phyloP scores from a whole-genome alignment of 2,888 invertebrate genomes.

The Eupithecia subfuscata region DNA sequence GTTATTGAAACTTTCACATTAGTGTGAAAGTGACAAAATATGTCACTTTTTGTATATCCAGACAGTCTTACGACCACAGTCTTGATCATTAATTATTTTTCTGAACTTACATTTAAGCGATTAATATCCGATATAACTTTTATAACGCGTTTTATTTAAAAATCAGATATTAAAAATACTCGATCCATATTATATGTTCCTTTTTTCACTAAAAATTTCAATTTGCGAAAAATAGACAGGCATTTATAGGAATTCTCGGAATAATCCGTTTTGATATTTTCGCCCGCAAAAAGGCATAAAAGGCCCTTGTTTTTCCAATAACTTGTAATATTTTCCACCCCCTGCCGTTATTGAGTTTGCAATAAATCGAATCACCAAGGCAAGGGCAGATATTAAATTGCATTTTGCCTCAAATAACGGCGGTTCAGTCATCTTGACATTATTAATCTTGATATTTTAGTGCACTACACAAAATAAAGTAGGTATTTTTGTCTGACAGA shows the following conservation, averaged over 20 bases:
- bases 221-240: neutral
- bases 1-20: too few species aligned
- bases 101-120: too few species aligned
- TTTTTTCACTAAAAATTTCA: neutral
- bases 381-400: slow-evolving; percentile 17
- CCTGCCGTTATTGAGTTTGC: neutral
- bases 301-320: slow-evolving; percentile 9
- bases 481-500: neutral
- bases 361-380: slow-evolving; percentile 5
- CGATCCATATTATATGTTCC: neutral
- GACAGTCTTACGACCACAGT: too few species aligned
- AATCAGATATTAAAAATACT: neutral
- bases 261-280: slow-evolving; percentile 1
- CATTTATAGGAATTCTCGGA: neutral
- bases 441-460: neutral
- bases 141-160: too few species aligned
- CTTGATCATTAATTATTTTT: too few species aligned
- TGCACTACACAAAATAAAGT: neutral
- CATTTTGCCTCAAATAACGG: slow-evolving; percentile 15
- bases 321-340: slow-evolving; percentile 14
- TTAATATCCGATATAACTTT: too few species aligned
- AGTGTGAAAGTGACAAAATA: too few species aligned
- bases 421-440: slow-evolving; percentile 2
- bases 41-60: too few species aligned
- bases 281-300: neutral